Conservation (phyloP, 2,888 invertebrate species). For the Loripinus fragilis region DNA sequence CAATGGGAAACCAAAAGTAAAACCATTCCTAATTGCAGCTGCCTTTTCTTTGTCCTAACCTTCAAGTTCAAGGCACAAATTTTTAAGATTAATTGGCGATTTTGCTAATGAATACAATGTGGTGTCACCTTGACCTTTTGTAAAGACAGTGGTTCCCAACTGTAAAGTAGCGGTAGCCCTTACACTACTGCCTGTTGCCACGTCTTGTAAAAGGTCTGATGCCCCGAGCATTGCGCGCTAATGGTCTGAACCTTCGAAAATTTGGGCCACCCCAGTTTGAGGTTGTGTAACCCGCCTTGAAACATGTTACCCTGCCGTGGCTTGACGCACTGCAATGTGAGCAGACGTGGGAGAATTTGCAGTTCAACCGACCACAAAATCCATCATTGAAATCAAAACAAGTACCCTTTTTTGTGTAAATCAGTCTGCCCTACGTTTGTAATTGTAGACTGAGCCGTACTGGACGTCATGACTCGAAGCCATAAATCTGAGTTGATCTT, state of each 20-base stretch:
- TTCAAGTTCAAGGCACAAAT: not conserved
- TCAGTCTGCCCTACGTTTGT: not conserved
- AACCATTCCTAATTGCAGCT: conserved; percentile 11
- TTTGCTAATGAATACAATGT: not conserved
- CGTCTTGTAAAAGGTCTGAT: not conserved
- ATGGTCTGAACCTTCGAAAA: not conserved
- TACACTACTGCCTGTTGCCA: not conserved
- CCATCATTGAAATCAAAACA: conserved; percentile 6
- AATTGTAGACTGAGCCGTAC: not conserved
- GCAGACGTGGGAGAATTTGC: conserved; percentile 3
- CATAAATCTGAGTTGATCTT: conserved; percentile 35
- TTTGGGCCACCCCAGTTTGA: not conserved
- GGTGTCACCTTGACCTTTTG: not conserved
- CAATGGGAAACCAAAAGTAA: conserved; percentile 23
- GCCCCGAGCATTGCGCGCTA: not conserved
- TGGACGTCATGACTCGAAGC: conserved; percentile 8
- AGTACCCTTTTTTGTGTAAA: not conserved
- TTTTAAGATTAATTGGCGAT: not conserved
- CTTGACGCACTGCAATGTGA: not conserved
- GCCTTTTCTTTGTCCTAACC: not conserved
- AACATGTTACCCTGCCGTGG: not conserved
- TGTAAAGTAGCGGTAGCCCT: not conserved
- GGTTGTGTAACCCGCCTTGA: not conserved
- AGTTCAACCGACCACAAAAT: not conserved
- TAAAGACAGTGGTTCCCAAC: no score